A percentile compares a stretch with the other conserved stretches of the same genome.
These are phyloP conservation scores for Pinctada fucata DNA, from an alignment of 2,888 invertebrate genomes.

Conservation along the genomic window DNA sequence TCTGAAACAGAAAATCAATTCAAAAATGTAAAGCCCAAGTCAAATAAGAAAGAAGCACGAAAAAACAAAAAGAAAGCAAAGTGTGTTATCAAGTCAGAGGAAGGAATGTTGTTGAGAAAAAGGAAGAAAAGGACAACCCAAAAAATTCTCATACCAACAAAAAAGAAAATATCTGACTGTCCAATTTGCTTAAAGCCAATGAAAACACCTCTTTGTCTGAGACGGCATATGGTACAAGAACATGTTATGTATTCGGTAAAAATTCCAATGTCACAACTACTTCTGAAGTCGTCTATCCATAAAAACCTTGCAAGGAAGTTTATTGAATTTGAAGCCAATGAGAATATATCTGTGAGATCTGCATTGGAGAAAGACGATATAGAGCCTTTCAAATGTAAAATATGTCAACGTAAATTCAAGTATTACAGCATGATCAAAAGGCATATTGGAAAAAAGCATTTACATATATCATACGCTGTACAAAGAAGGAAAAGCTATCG, in stretches of 20 bases:
- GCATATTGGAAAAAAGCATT: slow-evolving; percentile 2
- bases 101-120: slow-evolving; percentile 5
- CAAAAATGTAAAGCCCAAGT: neutral
- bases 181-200: slow-evolving; percentile 5
- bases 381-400: slow-evolving; percentile 6
- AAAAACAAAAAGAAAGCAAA: slow-evolving; percentile 10
- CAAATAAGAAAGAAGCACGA: slow-evolving; percentile 6
- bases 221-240: neutral
- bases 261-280: neutral
- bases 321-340: neutral
- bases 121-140: neutral
- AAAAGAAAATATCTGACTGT: slow-evolving; percentile 1
- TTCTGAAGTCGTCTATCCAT: slow-evolving; percentile 8
- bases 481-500: no score
- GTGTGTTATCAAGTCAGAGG: neutral
- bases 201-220: neutral
- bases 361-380: no score
- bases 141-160: neutral
- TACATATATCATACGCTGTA: neutral
- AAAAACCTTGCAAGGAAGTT: neutral
- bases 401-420: slow-evolving; percentile 8
- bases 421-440: slow-evolving; percentile 5
- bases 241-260: neutral
- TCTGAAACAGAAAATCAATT: neutral
- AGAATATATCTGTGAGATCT: no score